Percentiles rank a stretch among this genome's conserved stretches.
Evolutionary conservation across 1,140 invertebrate species (phyloP).

Genomic region (Drosophila nasuta): DNA sequence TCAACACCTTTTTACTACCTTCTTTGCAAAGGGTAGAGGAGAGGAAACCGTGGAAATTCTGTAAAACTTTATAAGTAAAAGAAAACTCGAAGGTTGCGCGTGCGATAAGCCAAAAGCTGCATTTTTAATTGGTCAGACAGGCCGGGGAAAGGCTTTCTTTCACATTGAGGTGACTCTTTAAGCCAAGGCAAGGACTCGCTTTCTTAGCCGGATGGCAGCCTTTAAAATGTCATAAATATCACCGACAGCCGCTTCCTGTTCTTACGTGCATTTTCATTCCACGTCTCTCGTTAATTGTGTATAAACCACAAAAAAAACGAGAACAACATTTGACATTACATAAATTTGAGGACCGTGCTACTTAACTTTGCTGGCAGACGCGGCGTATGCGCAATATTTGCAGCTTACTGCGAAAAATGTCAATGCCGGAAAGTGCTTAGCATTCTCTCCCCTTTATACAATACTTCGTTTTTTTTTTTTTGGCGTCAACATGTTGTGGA

Average conservation of each 20-base stretch:
- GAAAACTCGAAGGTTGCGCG: constrained; percentile 54
- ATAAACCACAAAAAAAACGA: background rate
- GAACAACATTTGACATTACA: constrained; percentile 50
- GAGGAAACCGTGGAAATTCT: constrained; percentile 36
- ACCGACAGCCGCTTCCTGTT: constrained; percentile 59
- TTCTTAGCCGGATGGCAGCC: constrained; percentile 39
- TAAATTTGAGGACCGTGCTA: constrained; percentile 55
- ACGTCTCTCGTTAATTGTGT: constrained; percentile 56
- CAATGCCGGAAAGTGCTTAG: constrained; percentile 80
- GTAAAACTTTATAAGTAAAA: constrained; percentile 66
- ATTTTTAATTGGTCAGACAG: constrained; percentile 72
- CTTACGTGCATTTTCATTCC: constrained; percentile 24
- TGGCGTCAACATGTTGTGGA: constrained; percentile 48
- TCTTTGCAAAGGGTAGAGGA: background rate
- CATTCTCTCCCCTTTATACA: constrained; percentile 52
- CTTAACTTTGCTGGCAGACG: constrained; percentile 41
- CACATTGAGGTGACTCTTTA: constrained; percentile 9
- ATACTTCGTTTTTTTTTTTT: background rate
- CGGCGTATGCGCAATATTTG: constrained; percentile 76
- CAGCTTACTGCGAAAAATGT: constrained; percentile 59
- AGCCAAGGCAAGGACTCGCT: constrained; percentile 18
- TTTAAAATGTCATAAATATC: constrained; percentile 78
- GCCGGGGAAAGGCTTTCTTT: background rate
- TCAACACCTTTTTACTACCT: constrained; percentile 60
- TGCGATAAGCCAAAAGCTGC: constrained; percentile 73